Base-by-base conservation (phyloP, 2,797 vertebrate species). In the Enteromius unitaeniatus region DNA sequence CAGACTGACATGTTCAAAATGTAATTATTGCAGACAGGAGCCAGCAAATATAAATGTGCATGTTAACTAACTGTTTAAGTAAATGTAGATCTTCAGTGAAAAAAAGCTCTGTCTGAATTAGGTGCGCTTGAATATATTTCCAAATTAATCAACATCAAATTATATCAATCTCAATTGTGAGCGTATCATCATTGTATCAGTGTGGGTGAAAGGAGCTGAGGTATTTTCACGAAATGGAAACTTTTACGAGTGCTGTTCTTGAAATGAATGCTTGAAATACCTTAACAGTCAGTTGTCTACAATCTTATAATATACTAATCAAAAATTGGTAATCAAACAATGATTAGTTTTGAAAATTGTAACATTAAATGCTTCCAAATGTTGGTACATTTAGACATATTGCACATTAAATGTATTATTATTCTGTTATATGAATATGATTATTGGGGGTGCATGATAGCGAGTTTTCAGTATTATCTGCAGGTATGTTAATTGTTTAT, bases 11-110 rank as follows among this genome's bases (percentile, higher is more conserved):
- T 9, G 42, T 75, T 72, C 5, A 14, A 26, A 72, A 72, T 78
- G 28, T 78, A 15, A 81, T 85, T 78, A 72, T 31, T 70, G 42
- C 37, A n/a, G 64, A 81, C 31, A 51, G 19, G 28, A 70, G 47
- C 15, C 62, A 49, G 31, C 58, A 70, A 40, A 49, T 76, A 23
- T 64, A 28, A 81, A 62, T 62, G 81, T 76, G 72, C 60, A 76
- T 75, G 70, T 64, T 82, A 75, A 67, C 70, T 65, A 76, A 82
- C 72, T 76, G 34, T 73, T 67, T 76, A 65, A 75, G 11, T 51
- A 64, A 40, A 82, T 21, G 51, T 55, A 82, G 34, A 76, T 81
- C 26, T 62, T 81, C 19, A 13, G n/a, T 65, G 31, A 49, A 75
- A 67, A 51, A 0, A 26, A 47, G 9, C 17, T 74, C 6, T 23